Evolutionary conservation across 2,888 invertebrate genomes (phyloP), one percentile per base, ranked within the genome.

Genomic region (Polyploca ridens): DNA sequence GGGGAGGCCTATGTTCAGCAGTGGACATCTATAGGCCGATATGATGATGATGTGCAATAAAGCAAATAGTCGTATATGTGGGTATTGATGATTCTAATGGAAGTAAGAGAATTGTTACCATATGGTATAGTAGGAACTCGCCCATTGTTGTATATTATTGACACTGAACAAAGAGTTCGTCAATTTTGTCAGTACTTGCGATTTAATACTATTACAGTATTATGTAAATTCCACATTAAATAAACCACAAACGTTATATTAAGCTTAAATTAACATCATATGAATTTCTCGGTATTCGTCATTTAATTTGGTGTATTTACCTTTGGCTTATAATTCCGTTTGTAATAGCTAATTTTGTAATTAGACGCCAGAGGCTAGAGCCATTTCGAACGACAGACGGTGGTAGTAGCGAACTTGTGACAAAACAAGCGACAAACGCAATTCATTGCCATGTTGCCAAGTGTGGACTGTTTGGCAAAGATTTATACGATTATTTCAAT

Each of bases 341-440:
- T 61, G 44, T 61, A 61, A 61, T 61, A 61, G 44, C 19, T 41
- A 61, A 61, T 61, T 60, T 61, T 41, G 61, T 41, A 19, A 61
- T 61, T 61, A 44, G 61, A 61, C 61, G 61, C 41, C 61, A 14
- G 41, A 41, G n/a, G 61, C 44, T 41, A 41, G 61, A 16, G 16
- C 61, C 13, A 38, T 61, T 61, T 38, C 44, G 13, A 61, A 61
- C 19, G 41, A 19, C 61, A 54, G 44, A 61, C 7, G 27, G 41
- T 38, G 27, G 41, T 38, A 61, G n/a, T 61, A 27, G 61, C 41
- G 44, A 61, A 61, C n/a, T 60, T 41, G 59, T 38, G 41, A 60
- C 60, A 60, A 60, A 38, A 38, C 38, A 60, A 16, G 44, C 54
- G 54, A 54, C 54, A 16, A 54, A 54, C 54, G 16, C 54, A 54